Base-by-base conservation (phyloP, 64 coral and sea anemone species). In the Orbicella faveolata region DNA sequence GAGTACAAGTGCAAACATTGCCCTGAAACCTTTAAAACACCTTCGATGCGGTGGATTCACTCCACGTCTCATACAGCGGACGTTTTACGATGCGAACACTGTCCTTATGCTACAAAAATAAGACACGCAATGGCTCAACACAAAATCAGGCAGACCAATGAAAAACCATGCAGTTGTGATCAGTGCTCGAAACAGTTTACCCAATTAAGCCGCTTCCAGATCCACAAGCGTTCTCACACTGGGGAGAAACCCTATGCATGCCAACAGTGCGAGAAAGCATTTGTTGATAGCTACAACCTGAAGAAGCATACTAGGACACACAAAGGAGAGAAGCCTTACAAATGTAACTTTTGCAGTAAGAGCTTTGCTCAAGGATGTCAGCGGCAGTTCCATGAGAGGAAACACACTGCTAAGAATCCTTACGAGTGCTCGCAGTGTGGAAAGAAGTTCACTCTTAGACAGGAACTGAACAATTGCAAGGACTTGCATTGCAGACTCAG, bases 331-430 rank as follows among this genome's bases (percentile, higher is more conserved):
- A 78, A 78, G 23, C 76, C 76, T 19, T 53, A 78, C 76, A 78
- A 78, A 23, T 78, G 76, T 48, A 78, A 48, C 19, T 53, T 55
- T 48, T 78, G 76, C 48, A 54, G 48, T 11, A 78, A 78, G 36
- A 78, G 76, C 44, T 78, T 78, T 39, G 76, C 76, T 23, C 76
- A 78, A 41, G 76, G 76, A 52, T 78, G 76, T 53, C 76, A 78
- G 48, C 76, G 12, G 21, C 41, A 53, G 76, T 78, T 78, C 10
- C 76, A 78, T 21, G 76, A 78, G 23, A 78, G 76, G 20, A 78
- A 48, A n/a, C 76, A 78, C 76, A 78, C 76, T n/a, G 76, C 48
- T 11, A 48, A 78, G 25, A 52, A 23, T 8, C 76, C 76, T 18
- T 78, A 78, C 48, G 76, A 23, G 44, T 53, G 76, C 20, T 20